Percentiles rank a stretch among this genome's conserved stretches.
Conservation (phyloP, 1,140 invertebrate genomes). For the Sycobia sp. region DNA sequence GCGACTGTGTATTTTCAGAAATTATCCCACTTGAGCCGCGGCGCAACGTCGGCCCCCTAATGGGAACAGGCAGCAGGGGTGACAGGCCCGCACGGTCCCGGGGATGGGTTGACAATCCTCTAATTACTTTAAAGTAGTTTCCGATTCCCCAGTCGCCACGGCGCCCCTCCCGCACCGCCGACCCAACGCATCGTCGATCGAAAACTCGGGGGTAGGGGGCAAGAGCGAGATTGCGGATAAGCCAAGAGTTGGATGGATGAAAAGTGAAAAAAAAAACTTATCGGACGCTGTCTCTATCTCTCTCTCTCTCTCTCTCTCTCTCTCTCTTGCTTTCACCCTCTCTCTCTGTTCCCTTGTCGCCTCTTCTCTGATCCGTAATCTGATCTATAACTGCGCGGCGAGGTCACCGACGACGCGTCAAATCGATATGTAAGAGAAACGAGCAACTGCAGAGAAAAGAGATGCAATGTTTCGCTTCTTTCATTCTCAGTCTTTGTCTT, state of each 20-base stretch:
- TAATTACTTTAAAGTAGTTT: constrained; percentile 62
- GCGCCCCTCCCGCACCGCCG: constrained; percentile 3
- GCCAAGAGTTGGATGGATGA: constrained; percentile 1
- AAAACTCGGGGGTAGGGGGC: too few species aligned
- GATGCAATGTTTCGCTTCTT: not conserved
- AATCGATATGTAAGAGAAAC: constrained; percentile 1
- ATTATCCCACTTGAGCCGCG: constrained; percentile 49
- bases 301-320: not conserved
- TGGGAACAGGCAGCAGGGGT: constrained; percentile 48
- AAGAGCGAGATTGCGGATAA: constrained; percentile 30
- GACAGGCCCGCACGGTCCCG: not conserved
- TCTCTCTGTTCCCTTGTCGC: too few species aligned
- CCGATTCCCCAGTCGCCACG: constrained; percentile 47
- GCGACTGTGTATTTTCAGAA: constrained; percentile 36
- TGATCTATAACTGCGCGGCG: not conserved
- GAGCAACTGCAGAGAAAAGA: not conserved
- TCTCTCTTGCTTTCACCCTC: too few species aligned
- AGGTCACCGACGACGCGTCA: not conserved
- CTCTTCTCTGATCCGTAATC: too few species aligned
- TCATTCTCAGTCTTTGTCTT: not conserved
- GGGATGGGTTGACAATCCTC: constrained; percentile 56
- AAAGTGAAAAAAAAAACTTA: not conserved
- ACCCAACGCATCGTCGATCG: too few species aligned
- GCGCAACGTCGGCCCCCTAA: constrained; percentile 52
- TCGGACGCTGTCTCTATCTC: not conserved